These are phyloP conservation scores for Xanthia icteritia DNA, from an alignment of 2,888 invertebrate species.

Conservation along the genomic window DNA sequence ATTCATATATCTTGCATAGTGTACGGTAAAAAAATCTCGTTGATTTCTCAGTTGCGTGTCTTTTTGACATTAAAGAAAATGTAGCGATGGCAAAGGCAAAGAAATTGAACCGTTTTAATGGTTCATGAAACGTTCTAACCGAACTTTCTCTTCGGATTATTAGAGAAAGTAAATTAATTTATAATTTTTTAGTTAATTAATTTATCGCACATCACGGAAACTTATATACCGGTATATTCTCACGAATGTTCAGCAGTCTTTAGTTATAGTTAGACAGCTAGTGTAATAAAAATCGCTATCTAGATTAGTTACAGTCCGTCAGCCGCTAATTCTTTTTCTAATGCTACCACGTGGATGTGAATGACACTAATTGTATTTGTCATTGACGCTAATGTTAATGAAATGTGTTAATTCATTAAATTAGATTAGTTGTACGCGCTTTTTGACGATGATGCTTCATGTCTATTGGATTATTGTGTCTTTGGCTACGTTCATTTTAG, in stretches of 20 bases:
- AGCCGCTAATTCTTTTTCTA: constrained; percentile 27
- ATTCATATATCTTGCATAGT: background rate
- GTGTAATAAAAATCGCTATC: constrained; percentile 6
- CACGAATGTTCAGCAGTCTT: constrained; percentile 14
- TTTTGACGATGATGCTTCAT: constrained; percentile 8
- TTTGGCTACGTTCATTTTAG: background rate
- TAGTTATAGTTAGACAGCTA: background rate
- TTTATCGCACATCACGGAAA: constrained; percentile 43
- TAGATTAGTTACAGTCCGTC: constrained; percentile 23
- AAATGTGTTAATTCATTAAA: constrained; percentile 53
- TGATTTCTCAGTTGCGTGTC: constrained; percentile 42
- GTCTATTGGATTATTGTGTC: background rate
- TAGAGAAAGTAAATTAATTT: constrained; percentile 54
- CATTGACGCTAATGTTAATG: constrained; percentile 41
- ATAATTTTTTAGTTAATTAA: constrained; percentile 45
- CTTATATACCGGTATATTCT: constrained; percentile 20
- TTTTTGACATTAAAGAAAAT: constrained; percentile 45
- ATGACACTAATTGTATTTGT: constrained; percentile 54
- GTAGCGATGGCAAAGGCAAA: constrained; percentile 10
- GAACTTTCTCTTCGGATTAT: constrained; percentile 46
- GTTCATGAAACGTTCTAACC: constrained; percentile 38
- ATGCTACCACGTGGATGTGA: constrained; percentile 11
- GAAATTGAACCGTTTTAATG: constrained; percentile 28
- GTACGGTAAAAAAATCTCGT: background rate
- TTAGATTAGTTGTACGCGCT: constrained; percentile 35